Evolutionary conservation across 1,140 invertebrate genomes (phyloP).

Genomic region (Drosophila sproati): DNA sequence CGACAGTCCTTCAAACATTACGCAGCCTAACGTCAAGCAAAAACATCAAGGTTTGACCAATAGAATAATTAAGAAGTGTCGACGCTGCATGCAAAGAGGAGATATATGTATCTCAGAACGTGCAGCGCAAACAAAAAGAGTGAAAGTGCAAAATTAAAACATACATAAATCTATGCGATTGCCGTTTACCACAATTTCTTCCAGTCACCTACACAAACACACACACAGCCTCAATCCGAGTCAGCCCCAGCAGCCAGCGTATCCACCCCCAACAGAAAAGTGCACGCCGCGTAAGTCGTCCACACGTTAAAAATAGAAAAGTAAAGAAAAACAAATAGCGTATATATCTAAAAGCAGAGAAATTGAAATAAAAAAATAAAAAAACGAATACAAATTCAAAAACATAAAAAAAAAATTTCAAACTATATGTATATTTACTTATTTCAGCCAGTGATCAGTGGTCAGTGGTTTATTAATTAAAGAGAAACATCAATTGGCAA

Average conservation of each 20-base stretch:
- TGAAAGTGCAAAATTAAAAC: conserved; percentile 70
- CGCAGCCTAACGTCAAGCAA: conserved; percentile 53
- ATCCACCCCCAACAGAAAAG: conserved; percentile 53
- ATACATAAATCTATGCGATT: conserved; percentile 46
- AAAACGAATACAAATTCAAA: no score
- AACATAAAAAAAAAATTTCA: no score
- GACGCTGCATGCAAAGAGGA: conserved; percentile 10
- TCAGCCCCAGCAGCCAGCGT: conserved; percentile 41
- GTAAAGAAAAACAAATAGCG: conserved; percentile 14
- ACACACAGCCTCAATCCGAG: conserved; percentile 26
- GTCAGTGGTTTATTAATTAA: conserved; percentile 25
- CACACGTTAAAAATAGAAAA: conserved; percentile 77
- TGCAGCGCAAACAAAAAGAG: conserved; percentile 67
- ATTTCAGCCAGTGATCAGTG: neutral
- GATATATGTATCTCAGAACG: conserved; percentile 46
- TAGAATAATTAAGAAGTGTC: conserved; percentile 23
- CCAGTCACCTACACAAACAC: conserved; percentile 17
- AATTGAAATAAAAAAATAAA: conserved; percentile 22
- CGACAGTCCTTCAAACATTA: conserved; percentile 79
- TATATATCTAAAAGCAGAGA: conserved; percentile 22
- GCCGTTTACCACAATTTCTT: conserved; percentile 58
- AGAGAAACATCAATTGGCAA: conserved; percentile 49
- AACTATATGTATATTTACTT: conserved; percentile 10
- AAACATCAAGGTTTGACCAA: conserved; percentile 57
- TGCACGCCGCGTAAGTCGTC: conserved; percentile 77